Evolutionary conservation across 64 coral and sea anemone species (phyloP), one percentile per base, ranked within the genome.

Genomic region (Porites lutea): DNA sequence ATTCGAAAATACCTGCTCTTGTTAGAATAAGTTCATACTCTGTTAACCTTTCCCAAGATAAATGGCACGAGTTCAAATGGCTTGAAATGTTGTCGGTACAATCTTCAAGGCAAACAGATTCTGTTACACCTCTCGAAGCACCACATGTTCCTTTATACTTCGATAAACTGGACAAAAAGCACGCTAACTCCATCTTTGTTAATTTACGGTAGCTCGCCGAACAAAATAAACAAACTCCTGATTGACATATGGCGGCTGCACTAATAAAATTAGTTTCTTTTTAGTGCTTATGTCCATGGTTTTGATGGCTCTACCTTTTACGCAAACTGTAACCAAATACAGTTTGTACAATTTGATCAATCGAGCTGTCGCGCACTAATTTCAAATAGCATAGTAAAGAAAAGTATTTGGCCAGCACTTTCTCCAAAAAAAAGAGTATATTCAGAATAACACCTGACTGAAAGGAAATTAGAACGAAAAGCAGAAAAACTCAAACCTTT

Each of bases 331-430:
- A 67, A 67, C 65, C 65, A 67, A 67, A 67, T 14, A n/a, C 65
- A 67, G 12, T 67, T 67, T 67, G 65, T 67, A 67, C 65, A 67
- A 67, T n/a, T 67, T 67, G 65, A 67, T 67, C 65, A 67, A 67
- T 14, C 0, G 65, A n/a, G 65, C 65, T 67, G 65, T 67, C 13
- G 65, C 65, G 21, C 65, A 67, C 65, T 14, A 13, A 67, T 67
- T 67, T 67, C 2, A 67, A 67, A 67, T 67, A 37, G 27, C 27
- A 37, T 37, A 1, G 0, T 37, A 37, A 37, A 37, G 27, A 37
- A 37, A 37, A 37, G 27, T 37, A 37, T 37, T 37, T 37, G 27
- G 27, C 27, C 12, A n/a, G 21, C 65, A 67, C 65, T 67, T 67
- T n/a, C 65, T 67, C 65, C 65, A 67, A 14, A 67, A 67, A 37